These are phyloP conservation scores for Spinus pinus DNA, from an alignment of 2,797 vertebrate species.

Conservation along the genomic window DNA sequence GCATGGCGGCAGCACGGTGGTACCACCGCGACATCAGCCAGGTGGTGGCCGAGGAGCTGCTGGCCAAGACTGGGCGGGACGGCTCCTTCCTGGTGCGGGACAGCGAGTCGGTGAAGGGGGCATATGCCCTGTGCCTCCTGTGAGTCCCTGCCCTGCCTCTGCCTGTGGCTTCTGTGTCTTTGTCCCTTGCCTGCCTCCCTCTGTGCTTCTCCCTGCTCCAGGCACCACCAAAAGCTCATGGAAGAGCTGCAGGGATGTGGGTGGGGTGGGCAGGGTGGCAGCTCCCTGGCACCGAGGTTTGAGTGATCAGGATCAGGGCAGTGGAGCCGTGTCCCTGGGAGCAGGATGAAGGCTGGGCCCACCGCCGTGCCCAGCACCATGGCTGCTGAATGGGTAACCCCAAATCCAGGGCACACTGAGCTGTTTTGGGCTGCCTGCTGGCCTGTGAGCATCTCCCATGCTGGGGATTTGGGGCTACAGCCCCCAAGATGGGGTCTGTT, in stretches of 20 bases:
- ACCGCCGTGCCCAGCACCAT: background rate
- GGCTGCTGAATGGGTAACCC: background rate
- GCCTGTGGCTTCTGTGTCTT: background rate
- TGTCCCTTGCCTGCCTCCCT: background rate
- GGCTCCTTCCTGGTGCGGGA: slow-evolving; percentile 89
- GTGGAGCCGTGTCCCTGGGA: background rate
- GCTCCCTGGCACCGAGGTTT: accelerated
- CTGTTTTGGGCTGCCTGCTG: background rate
- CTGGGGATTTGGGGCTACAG: background rate
- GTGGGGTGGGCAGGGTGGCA: accelerated
- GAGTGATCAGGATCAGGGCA: accelerated
- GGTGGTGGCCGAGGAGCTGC: slow-evolving; percentile 83
- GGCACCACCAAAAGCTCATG: accelerated
- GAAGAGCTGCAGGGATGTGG: background rate
- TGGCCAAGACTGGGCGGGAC: slow-evolving; percentile 84
- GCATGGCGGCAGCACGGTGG: slow-evolving; percentile 72
- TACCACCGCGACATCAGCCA: slow-evolving; percentile 90
- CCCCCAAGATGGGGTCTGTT: accelerated
- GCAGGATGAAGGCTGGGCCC: background rate
- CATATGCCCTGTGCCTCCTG: slow-evolving; percentile 89
- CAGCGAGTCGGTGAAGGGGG: slow-evolving; percentile 89
- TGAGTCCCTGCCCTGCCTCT: slow-evolving; percentile 73
- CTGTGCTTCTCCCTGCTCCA: background rate
- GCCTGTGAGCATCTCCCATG: background rate
- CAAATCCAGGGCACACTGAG: background rate